Evolutionary conservation across 2,113 vertebrate genomes (phyloP).

Genomic region (Geococcyx californianus): DNA sequence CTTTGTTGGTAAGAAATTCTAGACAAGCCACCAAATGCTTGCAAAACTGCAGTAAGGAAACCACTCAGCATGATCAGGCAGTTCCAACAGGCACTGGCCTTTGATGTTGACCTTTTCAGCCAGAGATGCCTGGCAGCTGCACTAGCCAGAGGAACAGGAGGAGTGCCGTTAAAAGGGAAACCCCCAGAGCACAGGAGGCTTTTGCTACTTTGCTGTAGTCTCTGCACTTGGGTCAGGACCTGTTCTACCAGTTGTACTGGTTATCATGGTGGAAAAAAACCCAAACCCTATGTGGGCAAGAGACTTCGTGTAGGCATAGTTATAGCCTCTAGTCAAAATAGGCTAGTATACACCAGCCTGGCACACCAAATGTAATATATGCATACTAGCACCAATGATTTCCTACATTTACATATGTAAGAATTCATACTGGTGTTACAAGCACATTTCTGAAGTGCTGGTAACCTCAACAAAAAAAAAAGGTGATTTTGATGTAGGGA

Average conservation of each 20-base stretch:
- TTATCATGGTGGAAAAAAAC: background rate
- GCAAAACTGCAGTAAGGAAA: background rate
- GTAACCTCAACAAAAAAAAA: background rate
- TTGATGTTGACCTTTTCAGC: background rate
- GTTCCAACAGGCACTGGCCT: background rate
- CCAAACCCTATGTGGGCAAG: background rate
- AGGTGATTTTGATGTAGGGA: background rate
- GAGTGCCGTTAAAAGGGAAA: background rate
- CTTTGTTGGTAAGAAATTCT: background rate
- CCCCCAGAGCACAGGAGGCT: background rate
- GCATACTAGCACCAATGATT: background rate
- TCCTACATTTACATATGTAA: background rate
- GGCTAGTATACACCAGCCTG: background rate
- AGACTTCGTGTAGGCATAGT: background rate
- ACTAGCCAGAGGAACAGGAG: background rate
- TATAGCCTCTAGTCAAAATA: background rate
- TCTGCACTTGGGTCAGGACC: background rate
- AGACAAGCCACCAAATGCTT: background rate
- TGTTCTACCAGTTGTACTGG: background rate
- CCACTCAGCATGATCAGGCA: rapidly evolving
- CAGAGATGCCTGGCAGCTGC: rapidly evolving
- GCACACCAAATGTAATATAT: rapidly evolving
- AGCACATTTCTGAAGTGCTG: background rate
- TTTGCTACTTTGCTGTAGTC: background rate
- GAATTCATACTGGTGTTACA: background rate